Conservation (phyloP, 2,888 invertebrate genomes). For the Hypercompe scribonia region DNA sequence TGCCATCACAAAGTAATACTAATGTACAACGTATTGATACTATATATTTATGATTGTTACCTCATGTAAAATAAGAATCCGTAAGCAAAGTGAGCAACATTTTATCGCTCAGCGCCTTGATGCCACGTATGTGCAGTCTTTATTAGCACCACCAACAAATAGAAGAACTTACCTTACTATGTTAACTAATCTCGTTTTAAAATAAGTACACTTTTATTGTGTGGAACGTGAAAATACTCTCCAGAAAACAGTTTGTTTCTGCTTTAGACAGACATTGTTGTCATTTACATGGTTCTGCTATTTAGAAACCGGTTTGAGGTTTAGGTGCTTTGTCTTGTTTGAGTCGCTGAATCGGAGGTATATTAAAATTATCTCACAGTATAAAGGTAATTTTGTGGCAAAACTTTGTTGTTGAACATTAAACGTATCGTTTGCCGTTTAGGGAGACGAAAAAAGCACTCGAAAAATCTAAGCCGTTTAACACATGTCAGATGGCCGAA, state of each 20-base stretch:
- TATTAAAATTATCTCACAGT: not conserved
- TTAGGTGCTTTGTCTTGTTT: not conserved
- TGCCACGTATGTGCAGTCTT: conserved; percentile 61
- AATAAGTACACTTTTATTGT: conserved; percentile 35
- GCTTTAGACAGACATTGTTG: conserved; percentile 22
- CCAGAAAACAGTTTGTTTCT: conserved; percentile 25
- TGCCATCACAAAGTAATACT: not conserved
- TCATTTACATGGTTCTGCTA: conserved; percentile 23
- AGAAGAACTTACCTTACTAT: conserved; percentile 51
- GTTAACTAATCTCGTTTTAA: conserved; percentile 47
- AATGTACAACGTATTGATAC: not conserved
- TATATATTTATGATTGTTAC: no score
- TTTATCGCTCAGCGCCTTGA: conserved; percentile 30
- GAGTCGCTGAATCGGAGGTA: not conserved
- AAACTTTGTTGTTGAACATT: not conserved
- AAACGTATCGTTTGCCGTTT: not conserved
- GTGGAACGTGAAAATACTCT: conserved; percentile 39
- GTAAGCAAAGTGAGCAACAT: conserved; percentile 15
- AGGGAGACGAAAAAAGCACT: no score
- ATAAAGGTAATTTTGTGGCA: not conserved
- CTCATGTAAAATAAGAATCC: no score
- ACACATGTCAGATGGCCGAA: no score
- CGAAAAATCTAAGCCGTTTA: no score
- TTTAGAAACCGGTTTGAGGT: conserved; percentile 17
- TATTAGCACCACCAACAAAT: conserved; percentile 68